Evolutionary conservation across 2,888 invertebrate species (phyloP).

Genomic region (Ophion slaviceki): DNA sequence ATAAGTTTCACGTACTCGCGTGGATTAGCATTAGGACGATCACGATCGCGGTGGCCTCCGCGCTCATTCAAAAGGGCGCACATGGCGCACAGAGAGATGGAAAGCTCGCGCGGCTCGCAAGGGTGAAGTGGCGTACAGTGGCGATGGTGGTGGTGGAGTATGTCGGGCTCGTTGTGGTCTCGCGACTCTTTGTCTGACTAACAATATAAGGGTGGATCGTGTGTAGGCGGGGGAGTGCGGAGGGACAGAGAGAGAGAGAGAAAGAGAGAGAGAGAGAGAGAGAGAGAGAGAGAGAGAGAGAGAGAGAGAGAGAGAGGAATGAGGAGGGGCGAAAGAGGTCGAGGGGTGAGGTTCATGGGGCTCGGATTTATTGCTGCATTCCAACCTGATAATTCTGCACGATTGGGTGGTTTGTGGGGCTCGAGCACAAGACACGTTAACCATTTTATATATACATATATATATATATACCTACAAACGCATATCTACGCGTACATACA

Average conservation of each 20-base stretch:
- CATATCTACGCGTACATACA: conserved; percentile 20
- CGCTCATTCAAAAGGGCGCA: conserved; percentile 49
- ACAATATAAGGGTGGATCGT: conserved; percentile 82
- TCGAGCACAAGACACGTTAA: conserved; percentile 49
- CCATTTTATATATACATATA: conserved; percentile 25
- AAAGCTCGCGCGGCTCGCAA: conserved; percentile 6
- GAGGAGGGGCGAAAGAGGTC: conserved; percentile 64
- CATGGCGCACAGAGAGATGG: not conserved
- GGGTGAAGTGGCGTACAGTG: conserved; percentile 56
- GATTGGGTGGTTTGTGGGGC: conserved; percentile 59
- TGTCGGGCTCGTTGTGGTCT: conserved; percentile 75
- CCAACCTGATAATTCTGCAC: conserved; percentile 81
- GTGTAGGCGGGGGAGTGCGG: conserved; percentile 66
- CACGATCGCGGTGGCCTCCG: conserved; percentile 37
- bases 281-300: conserved; percentile 48
- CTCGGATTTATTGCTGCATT: conserved; percentile 82
- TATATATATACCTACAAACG: conserved; percentile 15
- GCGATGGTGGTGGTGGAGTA: conserved; percentile 43
- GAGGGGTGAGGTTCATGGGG: conserved; percentile 71
- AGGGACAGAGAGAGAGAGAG: conserved; percentile 42
- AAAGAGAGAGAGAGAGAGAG: conserved; percentile 48
- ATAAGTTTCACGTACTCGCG: not conserved
- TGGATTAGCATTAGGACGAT: conserved; percentile 32
- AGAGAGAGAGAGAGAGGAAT: conserved; percentile 44
- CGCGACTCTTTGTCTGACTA: conserved; percentile 81